Base-by-base conservation (phyloP, 2,113 vertebrate species). In the Apteryx owenii region DNA sequence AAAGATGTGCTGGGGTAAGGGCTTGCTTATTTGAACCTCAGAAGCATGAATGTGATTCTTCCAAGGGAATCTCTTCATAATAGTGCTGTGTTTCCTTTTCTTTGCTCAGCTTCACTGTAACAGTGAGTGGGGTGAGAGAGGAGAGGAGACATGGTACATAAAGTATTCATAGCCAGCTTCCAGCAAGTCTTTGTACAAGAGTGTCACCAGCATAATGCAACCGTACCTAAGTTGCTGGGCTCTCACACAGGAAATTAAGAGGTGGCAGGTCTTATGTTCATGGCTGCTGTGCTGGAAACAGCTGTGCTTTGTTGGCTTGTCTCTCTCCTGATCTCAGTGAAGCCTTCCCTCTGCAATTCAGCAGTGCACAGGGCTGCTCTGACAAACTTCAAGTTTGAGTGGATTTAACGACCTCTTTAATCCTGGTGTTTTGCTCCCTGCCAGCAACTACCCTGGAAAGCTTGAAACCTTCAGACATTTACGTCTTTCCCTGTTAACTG, bases 241-340 rank as follows among this genome's bases (percentile, higher is more conserved):
- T 23, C n/a, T 38, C 0, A 3, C 3, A 18, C 15, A 3, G 48
- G 1, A 23, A 20, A n/a, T 12, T 5, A 2, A 5, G 56, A 7
- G 65, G 25, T 15, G 54, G 4, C 25, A 18, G n/a, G 20, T 38
- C 56, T 38, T n/a, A 28, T 28, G 33, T 29, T 51, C n/a, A 28
- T 3, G 53, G 26, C 42, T 29, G n/a, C 12, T 17, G 36, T 10
- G 53, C 10, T 28, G 19, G 69, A 13, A 28, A 5, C 3, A 6
- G 38, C 62, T 4, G 28, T n/a, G 60, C 28, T 8, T 31, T 56
- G 5, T 33, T 2, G 8, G 11, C 36, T 7, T 3, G 4, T 23
- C 58, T 38, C n/a, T n/a, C 19, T 38, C 38, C 26, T 11, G 48
- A 2, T 25, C 33, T 26, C 36, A 3, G 60, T 0, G 9, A 17